A percentile compares a stretch with the other conserved stretches of the same genome.
phyloP scores from a whole-genome alignment of 2,113 vertebrate genomes.

The Crotalus tigris region DNA sequence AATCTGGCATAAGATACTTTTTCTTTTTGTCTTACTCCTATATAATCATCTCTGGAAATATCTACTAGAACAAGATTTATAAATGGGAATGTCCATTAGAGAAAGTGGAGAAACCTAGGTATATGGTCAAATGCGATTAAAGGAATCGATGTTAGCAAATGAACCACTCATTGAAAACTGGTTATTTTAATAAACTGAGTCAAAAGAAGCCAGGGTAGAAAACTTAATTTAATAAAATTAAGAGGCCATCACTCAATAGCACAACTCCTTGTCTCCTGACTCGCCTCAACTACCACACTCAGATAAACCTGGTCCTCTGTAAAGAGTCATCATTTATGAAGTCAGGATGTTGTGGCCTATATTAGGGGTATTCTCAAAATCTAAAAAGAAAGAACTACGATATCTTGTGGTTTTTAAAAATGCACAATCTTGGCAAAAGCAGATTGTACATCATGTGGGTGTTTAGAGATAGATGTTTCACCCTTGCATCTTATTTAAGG shows the following conservation, averaged over 20 bases:
- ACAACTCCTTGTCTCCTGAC: not conserved
- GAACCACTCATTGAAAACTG: constrained; percentile 36
- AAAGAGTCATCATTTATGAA: not conserved
- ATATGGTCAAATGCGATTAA: constrained; percentile 39
- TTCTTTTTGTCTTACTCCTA: not conserved
- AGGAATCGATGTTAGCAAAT: constrained; percentile 46
- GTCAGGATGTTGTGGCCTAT: not conserved
- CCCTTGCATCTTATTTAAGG: not conserved
- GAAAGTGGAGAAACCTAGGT: constrained; percentile 28
- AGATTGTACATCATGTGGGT: not conserved
- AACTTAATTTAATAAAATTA: constrained; percentile 53
- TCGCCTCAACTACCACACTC: not conserved
- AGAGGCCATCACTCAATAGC: constrained; percentile 7
- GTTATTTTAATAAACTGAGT: constrained; percentile 44
- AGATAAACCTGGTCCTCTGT: not conserved
- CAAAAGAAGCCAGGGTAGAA: constrained; percentile 47
- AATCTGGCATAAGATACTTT: not conserved
- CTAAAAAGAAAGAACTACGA: not conserved
- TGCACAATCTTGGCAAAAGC: not conserved
- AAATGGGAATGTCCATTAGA: constrained; percentile 3
- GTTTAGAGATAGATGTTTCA: not conserved
- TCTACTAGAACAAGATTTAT: not conserved
- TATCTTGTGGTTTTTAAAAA: not conserved
- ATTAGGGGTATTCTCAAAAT: not conserved
- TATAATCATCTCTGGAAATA: not conserved